Evolutionary conservation across 2,888 invertebrate genomes (phyloP).

Genomic region (Acanthosoma haemorrhoidale): DNA sequence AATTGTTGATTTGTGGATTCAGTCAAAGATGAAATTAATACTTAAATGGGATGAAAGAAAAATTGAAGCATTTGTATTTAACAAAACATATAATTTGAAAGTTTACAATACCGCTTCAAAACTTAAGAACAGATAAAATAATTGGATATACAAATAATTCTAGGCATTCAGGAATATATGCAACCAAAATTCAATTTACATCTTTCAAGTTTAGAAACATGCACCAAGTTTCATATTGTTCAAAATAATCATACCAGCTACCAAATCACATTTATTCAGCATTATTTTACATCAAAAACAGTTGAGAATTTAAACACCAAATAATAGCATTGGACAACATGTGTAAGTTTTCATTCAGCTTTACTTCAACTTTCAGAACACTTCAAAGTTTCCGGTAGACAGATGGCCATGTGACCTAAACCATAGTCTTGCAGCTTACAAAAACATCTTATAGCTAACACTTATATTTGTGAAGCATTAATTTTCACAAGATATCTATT

Average conservation of each 20-base stretch:
- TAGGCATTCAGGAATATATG: not conserved
- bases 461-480: too few species aligned
- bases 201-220: slow-evolving; percentile 5
- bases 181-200: not conserved
- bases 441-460: too few species aligned
- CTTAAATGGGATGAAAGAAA: too few species aligned
- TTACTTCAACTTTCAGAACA: too few species aligned
- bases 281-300: not conserved
- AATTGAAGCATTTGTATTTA: not conserved
- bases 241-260: not conserved
- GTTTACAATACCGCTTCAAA: not conserved
- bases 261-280: not conserved
- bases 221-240: not conserved
- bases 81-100: not conserved
- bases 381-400: too few species aligned
- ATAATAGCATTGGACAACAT: too few species aligned
- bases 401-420: too few species aligned
- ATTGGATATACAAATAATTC: too few species aligned
- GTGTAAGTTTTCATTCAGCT: not conserved
- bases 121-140: not conserved
- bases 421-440: too few species aligned
- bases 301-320: not conserved
- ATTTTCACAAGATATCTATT: too few species aligned
- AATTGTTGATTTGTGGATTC: too few species aligned
- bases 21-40: too few species aligned